These are phyloP conservation scores for Rhamnusium bicolor DNA, from an alignment of 2,888 invertebrate species.

Conservation along the genomic window DNA sequence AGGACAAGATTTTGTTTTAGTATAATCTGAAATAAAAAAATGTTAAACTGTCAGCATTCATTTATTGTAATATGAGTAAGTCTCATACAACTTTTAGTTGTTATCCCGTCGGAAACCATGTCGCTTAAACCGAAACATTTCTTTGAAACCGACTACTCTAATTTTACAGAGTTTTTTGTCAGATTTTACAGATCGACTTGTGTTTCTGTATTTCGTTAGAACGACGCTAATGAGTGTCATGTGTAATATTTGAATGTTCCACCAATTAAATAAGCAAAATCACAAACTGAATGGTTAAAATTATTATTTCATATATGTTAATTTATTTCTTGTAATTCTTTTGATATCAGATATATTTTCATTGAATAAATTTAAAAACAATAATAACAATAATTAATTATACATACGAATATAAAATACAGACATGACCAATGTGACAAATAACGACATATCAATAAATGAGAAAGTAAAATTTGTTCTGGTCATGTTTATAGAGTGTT, in stretches of 20 bases:
- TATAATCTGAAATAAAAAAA: neutral
- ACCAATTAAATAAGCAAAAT: neutral
- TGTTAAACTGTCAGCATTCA: neutral
- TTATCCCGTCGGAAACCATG: constrained; percentile 52
- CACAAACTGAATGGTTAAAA: neutral
- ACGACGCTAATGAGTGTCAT: constrained; percentile 62
- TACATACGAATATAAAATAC: no score
- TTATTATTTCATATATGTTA: neutral
- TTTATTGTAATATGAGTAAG: constrained; percentile 9
- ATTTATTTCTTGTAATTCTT: no score
- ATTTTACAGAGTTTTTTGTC: constrained; percentile 58
- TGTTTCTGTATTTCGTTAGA: constrained; percentile 59
- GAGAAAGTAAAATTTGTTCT: no score
- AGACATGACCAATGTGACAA: no score
- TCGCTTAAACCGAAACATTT: constrained; percentile 44
- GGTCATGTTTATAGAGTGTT: no score
- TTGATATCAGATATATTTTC: no score
- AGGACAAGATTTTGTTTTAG: neutral
- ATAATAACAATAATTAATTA: no score
- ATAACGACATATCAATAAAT: no score
- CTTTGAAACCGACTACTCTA: constrained; percentile 61
- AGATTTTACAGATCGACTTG: constrained; percentile 61
- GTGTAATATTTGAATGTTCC: constrained; percentile 39
- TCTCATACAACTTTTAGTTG: constrained; percentile 15
- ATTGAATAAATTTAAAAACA: no score